Conservation (phyloP, 2,888 invertebrate species). For the Mechanitis messenoides region DNA sequence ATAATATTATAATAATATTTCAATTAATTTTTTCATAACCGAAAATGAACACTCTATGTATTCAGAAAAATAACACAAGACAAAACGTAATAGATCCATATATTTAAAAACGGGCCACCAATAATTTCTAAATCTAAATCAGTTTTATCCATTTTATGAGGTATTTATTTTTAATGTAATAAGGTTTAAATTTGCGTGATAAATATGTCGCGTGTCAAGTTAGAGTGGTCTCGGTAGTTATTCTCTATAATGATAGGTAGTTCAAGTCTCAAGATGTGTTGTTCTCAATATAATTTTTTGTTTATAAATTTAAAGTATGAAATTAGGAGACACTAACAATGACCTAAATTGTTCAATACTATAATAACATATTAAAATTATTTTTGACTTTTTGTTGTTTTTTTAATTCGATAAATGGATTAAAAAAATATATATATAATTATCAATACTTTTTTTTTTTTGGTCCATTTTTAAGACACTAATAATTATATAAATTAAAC, state of each 20-base stretch:
- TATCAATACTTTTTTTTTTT: too few relatives aligned
- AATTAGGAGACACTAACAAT: constrained; percentile 5
- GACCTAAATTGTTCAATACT: constrained; percentile 19
- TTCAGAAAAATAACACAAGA: constrained; percentile 48
- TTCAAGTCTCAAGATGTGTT: constrained; percentile 18
- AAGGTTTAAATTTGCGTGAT: constrained; percentile 38
- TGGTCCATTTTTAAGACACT: neutral
- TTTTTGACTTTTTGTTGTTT: too few relatives aligned
- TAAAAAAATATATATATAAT: too few relatives aligned
- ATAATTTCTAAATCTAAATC: constrained; percentile 33
- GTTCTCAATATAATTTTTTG: constrained; percentile 15
- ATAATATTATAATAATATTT: neutral
- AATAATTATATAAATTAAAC: neutral
- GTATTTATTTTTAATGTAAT: constrained; percentile 33
- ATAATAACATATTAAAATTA: neutral
- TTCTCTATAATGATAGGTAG: constrained; percentile 33
- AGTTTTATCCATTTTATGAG: constrained; percentile 28
- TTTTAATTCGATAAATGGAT: too few relatives aligned
- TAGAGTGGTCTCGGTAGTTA: constrained; percentile 21
- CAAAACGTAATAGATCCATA: constrained; percentile 66
- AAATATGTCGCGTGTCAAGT: constrained; percentile 11
- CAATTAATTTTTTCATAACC: neutral
- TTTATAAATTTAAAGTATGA: constrained; percentile 4
- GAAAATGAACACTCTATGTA: constrained; percentile 45
- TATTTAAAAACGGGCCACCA: constrained; percentile 58